These are phyloP conservation scores for Tinamus major DNA, from an alignment of 2,797 vertebrate genomes.

Conservation along the genomic window DNA sequence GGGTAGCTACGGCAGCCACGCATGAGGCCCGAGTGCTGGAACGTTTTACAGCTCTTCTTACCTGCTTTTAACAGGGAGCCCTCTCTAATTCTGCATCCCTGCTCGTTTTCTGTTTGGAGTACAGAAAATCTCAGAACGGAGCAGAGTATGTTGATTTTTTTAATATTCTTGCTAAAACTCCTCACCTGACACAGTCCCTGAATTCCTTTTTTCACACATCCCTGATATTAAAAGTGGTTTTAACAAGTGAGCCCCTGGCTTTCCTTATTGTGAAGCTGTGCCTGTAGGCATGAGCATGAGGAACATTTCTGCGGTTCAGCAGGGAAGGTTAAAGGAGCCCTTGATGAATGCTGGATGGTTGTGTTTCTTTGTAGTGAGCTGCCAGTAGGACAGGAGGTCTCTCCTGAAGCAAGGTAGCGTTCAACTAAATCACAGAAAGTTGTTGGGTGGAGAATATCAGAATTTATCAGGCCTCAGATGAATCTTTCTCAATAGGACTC, in stretches of 20 bases:
- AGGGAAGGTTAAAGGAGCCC: not conserved
- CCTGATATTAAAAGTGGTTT: not conserved
- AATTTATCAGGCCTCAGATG: not conserved
- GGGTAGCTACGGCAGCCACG: not conserved
- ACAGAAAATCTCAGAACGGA: not conserved
- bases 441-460: not conserved
- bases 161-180: not conserved
- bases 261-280: not conserved
- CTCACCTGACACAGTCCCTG: not conserved
- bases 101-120: not conserved
- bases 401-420: not conserved
- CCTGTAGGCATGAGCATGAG: not conserved
- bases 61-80: not conserved
- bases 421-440: not conserved
- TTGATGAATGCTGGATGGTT: not conserved
- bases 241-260: not conserved
- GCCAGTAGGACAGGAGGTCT: not conserved
- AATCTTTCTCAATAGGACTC: not conserved
- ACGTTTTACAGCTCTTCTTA: not conserved
- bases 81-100: not conserved
- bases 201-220: not conserved
- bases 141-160: not conserved
- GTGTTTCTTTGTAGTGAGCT: not conserved
- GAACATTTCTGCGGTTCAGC: not conserved
- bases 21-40: not conserved